Base-by-base conservation (phyloP, 2,113 vertebrate species). In the Motacilla tschutschensis region DNA sequence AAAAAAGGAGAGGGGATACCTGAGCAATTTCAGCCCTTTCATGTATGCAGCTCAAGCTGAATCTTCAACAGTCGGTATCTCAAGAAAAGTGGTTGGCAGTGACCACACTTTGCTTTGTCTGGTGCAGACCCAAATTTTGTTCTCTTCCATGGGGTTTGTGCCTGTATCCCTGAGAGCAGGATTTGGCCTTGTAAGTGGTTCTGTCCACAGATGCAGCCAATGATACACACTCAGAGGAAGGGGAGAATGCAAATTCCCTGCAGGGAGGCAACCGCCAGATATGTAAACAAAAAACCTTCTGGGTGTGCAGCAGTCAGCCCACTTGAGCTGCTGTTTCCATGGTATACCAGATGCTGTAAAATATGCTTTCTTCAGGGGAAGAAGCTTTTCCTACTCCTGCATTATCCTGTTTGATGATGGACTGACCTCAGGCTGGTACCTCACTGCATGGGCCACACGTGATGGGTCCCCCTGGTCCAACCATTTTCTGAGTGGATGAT, bases 291-390 rank as follows among this genome's bases (percentile, higher is more conserved):
- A 92, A 81, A 79, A 87, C 64, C 79, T 93, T 92, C 93, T 92
- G 88, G 88, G 79, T 91, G 67, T 94, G 88, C 60, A 90, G 92
- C 88, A 91, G 90, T 71, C 84, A 82, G 75, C 88, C 88, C 79
- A 93, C 90, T 94, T 94, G 83, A 94, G 78, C 92, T 94, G 89
- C 87, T 92, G 92, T 94, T 95, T 94, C 91, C 89, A 92, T 94
- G 93, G 92, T 81, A 54, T 84, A 83, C 88, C 89, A 94, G 95
- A 91, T 94, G 95, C 88, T 92, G 73, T 72, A 88, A 91, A 92
- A 93, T 75, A 82, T 76, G 40, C 69, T 77, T 90, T 91, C 75
- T 85, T 86, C 62, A 66, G 75, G 57, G 57, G 51, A 88, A 88
- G 60, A 46, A 90, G 73, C 79, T 79, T 92, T 83, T 63, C 38